Evolutionary conservation across 2,888 invertebrate species (phyloP).

Genomic region (Malthinus seriepunctatus): DNA sequence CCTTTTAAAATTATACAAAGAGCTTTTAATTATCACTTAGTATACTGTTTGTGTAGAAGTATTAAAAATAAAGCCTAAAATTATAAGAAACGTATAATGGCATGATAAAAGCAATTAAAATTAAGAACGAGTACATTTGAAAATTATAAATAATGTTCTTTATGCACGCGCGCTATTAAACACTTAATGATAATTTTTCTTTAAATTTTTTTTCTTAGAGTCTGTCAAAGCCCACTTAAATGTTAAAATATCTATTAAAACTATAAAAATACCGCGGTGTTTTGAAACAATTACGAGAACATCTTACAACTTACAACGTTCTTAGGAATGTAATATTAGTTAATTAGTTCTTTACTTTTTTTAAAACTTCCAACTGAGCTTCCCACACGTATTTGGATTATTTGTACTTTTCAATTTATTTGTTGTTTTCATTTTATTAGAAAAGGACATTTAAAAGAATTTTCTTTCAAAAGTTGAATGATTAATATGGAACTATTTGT

Average conservation of each 20-base stretch:
- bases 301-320: conserved; percentile 21
- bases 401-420: conserved; percentile 15
- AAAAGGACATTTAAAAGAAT: too few relatives aligned
- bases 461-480: too few relatives aligned
- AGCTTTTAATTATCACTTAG: too few relatives aligned
- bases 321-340: conserved; percentile 32
- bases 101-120: conserved; percentile 4
- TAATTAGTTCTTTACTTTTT: conserved; percentile 33
- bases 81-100: not conserved
- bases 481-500: too few relatives aligned
- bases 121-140: not conserved
- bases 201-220: not conserved
- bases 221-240: conserved; percentile 20
- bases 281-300: conserved; percentile 33
- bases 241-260: conserved; percentile 19
- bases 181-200: conserved; percentile 9
- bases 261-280: conserved; percentile 27
- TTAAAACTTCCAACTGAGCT: conserved; percentile 31
- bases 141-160: conserved; percentile 6
- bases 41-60: too few relatives aligned
- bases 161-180: conserved; percentile 12
- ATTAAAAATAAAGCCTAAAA: too few relatives aligned
- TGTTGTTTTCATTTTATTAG: too few relatives aligned
- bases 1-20: too few relatives aligned
- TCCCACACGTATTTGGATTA: conserved; percentile 21